Conservation (phyloP, 2,797 vertebrate genomes). For the Coreius guichenoti region DNA sequence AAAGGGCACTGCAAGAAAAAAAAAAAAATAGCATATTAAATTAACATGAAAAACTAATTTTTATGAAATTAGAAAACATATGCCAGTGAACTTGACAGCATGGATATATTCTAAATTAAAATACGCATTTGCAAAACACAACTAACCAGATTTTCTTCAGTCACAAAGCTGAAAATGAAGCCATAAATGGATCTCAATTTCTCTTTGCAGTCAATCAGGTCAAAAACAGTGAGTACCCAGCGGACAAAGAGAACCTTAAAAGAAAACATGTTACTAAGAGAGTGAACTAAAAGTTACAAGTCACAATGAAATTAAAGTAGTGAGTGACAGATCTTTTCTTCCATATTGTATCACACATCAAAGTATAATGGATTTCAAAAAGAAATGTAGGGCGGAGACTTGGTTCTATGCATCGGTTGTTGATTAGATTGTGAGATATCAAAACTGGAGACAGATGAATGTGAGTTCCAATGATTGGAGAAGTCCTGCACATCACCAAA, state of each 20-base stretch:
- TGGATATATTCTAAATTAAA: conserved; percentile 59
- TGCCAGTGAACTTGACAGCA: not conserved
- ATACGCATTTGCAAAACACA: not conserved
- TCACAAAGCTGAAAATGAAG: conserved; percentile 90
- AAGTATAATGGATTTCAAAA: not conserved
- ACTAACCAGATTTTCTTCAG: conserved; percentile 86
- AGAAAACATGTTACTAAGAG: conserved; percentile 43
- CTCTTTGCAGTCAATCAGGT: conserved; percentile 91
- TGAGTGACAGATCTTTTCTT: not conserved
- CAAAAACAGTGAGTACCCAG: conserved; percentile 93
- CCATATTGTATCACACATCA: not conserved
- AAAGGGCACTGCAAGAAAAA: conserved; percentile 85
- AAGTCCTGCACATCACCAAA: not conserved
- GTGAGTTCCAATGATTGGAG: not conserved
- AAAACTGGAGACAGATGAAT: not conserved
- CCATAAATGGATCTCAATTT: conserved; percentile 88
- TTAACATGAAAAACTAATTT: not conserved
- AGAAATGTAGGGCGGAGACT: not conserved
- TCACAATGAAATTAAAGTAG: not conserved
- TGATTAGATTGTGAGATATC: not conserved
- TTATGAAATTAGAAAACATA: conserved; percentile 3
- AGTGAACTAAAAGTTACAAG: not conserved
- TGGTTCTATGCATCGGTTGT: not conserved
- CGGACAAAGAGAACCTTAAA: conserved; percentile 88
- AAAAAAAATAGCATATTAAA: conserved; percentile 6